Evolutionary conservation across 2,797 vertebrate genomes (phyloP), one percentile per base, ranked within the genome.

Genomic region (Sebastes trivittatus): DNA sequence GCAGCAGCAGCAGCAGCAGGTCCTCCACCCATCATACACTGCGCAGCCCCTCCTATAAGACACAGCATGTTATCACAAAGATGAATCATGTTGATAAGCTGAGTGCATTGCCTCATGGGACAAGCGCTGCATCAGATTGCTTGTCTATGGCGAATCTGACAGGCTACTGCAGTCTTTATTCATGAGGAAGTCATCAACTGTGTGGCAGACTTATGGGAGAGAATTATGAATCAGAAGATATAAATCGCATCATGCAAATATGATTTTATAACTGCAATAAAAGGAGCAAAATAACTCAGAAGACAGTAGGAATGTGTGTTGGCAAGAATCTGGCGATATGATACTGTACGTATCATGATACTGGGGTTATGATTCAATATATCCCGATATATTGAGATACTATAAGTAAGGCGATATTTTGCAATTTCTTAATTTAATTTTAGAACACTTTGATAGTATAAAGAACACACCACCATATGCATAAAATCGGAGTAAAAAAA

Each of bases 51-150:
- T 16, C 70, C 13, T 42, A 16, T 42, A 70, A 72, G 42, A 88
- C 76, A 76, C 79, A 27, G 1, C 30, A 9, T 49, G 72, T 75
- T 89, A 92, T 92, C 89, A 88, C 11, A 27, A 54, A 84, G 89
- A 92, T 91, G 83, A 72, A 93, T 91, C 90, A 52, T 54, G 27
- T 46, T 88, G 90, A 93, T 92, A 88, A 86, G 71, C 65, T 74
- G 81, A 88, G 87, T 61, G 87, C 88, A 69, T 67, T 71, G 89
- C 85, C 78, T 84, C 79, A 6, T 71, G 71, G 83, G 84, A 79
- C 83, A 20, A 66, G 60, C 69, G 18, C 75, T 77, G 69, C 78
- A n/a, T 81, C 69, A 74, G 63, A 78, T 74, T 77, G 86, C 70
- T 63, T 77, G 62, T 88, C 77, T 67, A 5, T 25, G 13, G 62